These are phyloP conservation scores for Chrysomallon squamiferum DNA, from an alignment of 1,140 invertebrate species.

Conservation along the genomic window DNA sequence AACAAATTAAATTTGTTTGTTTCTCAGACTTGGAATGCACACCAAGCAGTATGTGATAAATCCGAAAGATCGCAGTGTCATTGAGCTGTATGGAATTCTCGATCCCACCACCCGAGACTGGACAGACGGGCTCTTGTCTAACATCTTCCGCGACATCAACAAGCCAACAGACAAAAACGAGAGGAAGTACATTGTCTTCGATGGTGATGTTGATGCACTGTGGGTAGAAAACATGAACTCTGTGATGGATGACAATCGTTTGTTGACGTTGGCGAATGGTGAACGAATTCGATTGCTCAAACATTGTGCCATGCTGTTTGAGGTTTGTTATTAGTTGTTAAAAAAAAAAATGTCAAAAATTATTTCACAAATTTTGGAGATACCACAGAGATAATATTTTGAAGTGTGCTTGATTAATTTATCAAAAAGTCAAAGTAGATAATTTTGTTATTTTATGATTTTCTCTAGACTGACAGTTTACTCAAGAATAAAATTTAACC, in stretches of 20 bases:
- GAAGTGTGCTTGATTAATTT: neutral
- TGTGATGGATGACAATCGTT: slow-evolving; percentile 93
- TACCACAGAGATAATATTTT: neutral
- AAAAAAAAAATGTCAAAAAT: too few relatives aligned
- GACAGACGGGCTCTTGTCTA: slow-evolving; percentile 89
- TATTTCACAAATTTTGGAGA: neutral
- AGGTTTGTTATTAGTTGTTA: slow-evolving; percentile 69
- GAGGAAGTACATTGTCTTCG: slow-evolving; percentile 84
- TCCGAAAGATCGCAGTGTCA: slow-evolving; percentile 81
- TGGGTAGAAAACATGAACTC: slow-evolving; percentile 98
- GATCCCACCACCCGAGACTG: slow-evolving; percentile 86
- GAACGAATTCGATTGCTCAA: slow-evolving; percentile 83
- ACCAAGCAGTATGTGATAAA: slow-evolving; percentile 83
- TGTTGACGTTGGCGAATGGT: slow-evolving; percentile 87
- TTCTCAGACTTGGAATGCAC: slow-evolving; percentile 70
- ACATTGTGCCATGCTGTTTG: slow-evolving; percentile 86
- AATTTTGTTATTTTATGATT: too few relatives aligned
- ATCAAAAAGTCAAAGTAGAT: too few relatives aligned
- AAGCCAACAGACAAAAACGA: slow-evolving; percentile 74
- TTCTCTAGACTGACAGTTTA: too few relatives aligned
- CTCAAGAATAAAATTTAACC: too few relatives aligned
- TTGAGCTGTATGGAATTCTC: slow-evolving; percentile 88
- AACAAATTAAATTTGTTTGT: too few relatives aligned
- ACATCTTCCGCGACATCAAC: slow-evolving; percentile 90
- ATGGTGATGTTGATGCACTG: slow-evolving; percentile 90